Base-by-base conservation (phyloP, 2,113 vertebrate species). In the Phaetusa simplex region DNA sequence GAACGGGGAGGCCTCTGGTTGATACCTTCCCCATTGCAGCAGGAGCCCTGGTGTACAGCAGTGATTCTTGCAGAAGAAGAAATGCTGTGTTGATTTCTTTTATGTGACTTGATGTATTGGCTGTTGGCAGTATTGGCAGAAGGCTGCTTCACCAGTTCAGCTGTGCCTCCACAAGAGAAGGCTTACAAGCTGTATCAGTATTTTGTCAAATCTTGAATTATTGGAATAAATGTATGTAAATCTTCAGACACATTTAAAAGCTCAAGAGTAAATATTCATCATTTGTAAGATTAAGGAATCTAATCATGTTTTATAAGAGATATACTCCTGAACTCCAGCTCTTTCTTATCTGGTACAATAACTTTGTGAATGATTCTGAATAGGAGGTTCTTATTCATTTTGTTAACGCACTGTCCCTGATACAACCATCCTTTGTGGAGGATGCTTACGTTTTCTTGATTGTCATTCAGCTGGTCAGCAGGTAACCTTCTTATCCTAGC, bases 401-500 rank as follows among this genome's bases (percentile, higher is more conserved):
- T 93, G n/a, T 83, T 91, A 94, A 58, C 1, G 1, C 16, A 21
- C 26, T 64, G 11, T 43, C 40, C 50, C 42, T 74, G 91, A 88
- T 91, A 93, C 11, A 80, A n/a, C 45, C 26, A 81, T 55, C 27
- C 55, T 90, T 96, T 96, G 62, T 86, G 62, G 47, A 93, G 42
- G 52, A 70, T 78, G 27, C 89, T 91, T 96, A 55, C 21, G 34
- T 96, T 95, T 97, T 85, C 82, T 74, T 94, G 22, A 66, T 58
- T 91, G 79, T 64, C 66, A 83, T 88, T 93, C 84, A 95, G n/a
- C 87, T 88, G 74, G 66, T 47, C 93, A 93, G 70, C 71, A 96
- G 93, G 96, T 93, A 97, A 90, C 85, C 67, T 93, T 78, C 78
- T 95, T 91, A 95, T 94, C 82, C 89, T 52, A 86, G 19, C 26